Conservation (phyloP, 2,113 vertebrate genomes). For the Austrofundulus limnaeus region DNA sequence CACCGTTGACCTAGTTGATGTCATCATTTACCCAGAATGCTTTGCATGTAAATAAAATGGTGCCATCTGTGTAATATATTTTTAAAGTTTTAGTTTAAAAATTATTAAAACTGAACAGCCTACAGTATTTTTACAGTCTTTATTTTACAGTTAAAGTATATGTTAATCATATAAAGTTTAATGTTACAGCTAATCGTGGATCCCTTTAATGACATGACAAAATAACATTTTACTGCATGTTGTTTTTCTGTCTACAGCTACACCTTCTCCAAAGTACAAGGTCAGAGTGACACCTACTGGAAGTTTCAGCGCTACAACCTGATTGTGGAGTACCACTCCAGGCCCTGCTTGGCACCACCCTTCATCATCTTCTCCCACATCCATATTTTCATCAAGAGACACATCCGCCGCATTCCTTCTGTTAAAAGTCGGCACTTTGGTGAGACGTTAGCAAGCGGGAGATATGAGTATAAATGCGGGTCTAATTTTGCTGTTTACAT, state of each 20-base stretch:
- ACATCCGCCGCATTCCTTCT: conserved; percentile 52
- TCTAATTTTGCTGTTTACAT: neutral
- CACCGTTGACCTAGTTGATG: no score
- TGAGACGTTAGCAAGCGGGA: conserved; percentile 41
- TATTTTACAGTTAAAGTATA: no score
- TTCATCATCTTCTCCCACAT: conserved; percentile 87
- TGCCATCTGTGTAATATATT: no score
- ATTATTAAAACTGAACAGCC: no score
- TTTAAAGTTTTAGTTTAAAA: no score
- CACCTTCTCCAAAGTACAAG: conserved; percentile 88
- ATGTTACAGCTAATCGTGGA: no score
- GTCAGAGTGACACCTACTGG: no score
- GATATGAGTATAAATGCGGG: neutral
- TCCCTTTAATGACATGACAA: no score
- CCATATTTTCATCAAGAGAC: conserved; percentile 77
- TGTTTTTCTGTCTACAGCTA: conserved; percentile 69
- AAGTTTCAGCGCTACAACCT: conserved; percentile 88
- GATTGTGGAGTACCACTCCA: conserved; percentile 86
- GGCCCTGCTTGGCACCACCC: conserved; percentile 84
- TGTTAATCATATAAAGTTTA: no score
- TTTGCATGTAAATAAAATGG: no score
- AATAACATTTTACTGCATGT: neutral
- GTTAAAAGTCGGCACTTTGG: conserved; percentile 68
- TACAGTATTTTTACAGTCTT: no score
- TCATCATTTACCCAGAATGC: no score